These are phyloP conservation scores for Clupea harengus DNA, from an alignment of 2,113 vertebrate genomes.

Conservation along the genomic window DNA sequence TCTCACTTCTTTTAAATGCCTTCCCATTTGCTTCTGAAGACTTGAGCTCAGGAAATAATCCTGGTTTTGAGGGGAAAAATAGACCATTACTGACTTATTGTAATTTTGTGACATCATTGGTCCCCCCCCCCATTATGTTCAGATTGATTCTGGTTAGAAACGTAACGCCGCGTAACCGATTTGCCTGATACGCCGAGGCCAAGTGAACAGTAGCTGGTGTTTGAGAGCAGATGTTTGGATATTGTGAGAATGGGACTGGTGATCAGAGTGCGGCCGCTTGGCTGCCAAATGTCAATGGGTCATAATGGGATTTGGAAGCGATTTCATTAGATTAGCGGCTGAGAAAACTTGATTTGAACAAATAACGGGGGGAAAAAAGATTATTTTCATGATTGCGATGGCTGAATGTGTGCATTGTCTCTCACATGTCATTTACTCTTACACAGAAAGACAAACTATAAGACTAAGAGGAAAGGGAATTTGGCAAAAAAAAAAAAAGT, in stretches of 20 bases:
- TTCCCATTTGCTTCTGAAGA: conserved; percentile 7
- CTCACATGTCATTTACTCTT: not conserved
- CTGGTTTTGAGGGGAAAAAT: not conserved
- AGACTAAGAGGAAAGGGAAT: not conserved
- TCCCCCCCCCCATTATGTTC: not conserved
- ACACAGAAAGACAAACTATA: not conserved
- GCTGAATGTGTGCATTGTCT: not conserved
- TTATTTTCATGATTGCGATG: not conserved
- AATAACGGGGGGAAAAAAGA: not conserved
- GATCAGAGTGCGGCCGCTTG: not conserved
- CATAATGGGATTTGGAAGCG: not conserved
- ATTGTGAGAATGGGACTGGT: not conserved
- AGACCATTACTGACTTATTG: not conserved
- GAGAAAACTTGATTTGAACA: not conserved
- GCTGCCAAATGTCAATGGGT: not conserved
- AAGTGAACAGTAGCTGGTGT: not conserved
- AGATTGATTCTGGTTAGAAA: not conserved
- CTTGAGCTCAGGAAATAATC: not conserved
- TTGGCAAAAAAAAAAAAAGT: not conserved
- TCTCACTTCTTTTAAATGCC: not conserved
- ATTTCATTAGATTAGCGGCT: not conserved
- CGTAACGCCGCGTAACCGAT: not conserved
- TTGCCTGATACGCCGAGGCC: not conserved
- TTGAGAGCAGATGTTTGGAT: not conserved
- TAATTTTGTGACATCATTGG: not conserved